phyloP scores from a whole-genome alignment of 2,797 vertebrate genomes.

The Fratercula arctica region DNA sequence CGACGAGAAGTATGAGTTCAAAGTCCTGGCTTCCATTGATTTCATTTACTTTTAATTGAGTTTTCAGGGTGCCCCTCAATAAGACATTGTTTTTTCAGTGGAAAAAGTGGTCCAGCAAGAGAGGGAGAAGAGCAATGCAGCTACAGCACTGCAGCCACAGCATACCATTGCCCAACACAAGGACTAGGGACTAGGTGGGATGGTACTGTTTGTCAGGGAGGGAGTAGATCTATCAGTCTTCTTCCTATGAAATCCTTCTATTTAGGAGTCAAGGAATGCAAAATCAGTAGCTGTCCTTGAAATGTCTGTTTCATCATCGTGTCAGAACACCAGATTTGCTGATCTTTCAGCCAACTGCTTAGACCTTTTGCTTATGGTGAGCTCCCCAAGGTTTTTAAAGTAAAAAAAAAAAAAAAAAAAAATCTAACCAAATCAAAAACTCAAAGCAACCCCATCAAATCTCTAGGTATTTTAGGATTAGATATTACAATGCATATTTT shows the following conservation, averaged over 20 bases:
- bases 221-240: neutral
- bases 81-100: neutral
- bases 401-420: neutral
- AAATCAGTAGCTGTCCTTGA: neutral
- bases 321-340: neutral
- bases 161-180: too few relatives aligned
- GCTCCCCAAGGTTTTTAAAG: neutral
- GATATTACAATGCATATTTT: neutral
- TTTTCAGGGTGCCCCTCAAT: neutral
- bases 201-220: neutral
- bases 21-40: neutral
- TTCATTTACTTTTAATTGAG: neutral
- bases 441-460: neutral
- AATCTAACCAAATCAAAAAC: neutral
- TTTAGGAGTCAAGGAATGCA: neutral
- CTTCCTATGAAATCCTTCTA: neutral
- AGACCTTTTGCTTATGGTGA: neutral
- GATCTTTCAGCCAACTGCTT: neutral
- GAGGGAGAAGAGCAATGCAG: neutral
- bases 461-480: neutral
- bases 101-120: neutral
- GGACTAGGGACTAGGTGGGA: rapidly evolving
- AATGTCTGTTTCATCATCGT: neutral
- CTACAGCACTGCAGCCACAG: neutral
- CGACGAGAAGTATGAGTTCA: neutral